Conservation (phyloP, 2,888 invertebrate genomes). For the Gymnoscelis rufifasciata region DNA sequence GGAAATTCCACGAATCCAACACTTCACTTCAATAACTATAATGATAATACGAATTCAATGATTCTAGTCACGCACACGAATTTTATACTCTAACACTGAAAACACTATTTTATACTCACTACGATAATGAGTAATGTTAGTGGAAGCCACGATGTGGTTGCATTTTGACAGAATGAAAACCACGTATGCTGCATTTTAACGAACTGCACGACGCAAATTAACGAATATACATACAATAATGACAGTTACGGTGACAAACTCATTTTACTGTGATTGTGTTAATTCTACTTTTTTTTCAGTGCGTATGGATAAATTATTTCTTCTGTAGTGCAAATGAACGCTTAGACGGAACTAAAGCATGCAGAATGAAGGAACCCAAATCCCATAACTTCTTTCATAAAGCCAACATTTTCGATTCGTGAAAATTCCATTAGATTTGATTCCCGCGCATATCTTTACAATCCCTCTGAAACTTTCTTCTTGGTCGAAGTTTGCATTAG, state of each 20-base stretch:
- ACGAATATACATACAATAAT: conserved; percentile 33
- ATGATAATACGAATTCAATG: conserved; percentile 33
- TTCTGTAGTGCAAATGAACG: conserved; percentile 55
- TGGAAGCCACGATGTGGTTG: conserved; percentile 48
- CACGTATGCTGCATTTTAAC: conserved; percentile 58
- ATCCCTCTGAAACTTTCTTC: conserved; percentile 68
- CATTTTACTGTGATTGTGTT: conserved; percentile 23
- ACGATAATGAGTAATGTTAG: conserved; percentile 44
- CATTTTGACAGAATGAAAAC: too few relatives aligned
- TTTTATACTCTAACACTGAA: conserved; percentile 47
- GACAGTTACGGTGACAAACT: conserved; percentile 13
- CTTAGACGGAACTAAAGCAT: conserved; percentile 60
- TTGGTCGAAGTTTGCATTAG: conserved; percentile 75
- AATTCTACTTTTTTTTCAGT: conserved; percentile 38
- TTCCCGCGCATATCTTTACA: conserved; percentile 69
- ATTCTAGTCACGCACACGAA: conserved; percentile 47
- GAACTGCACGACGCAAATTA: conserved; percentile 64
- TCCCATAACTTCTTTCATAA: conserved; percentile 49
- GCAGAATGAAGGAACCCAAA: conserved; percentile 55
- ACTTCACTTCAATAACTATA: conserved; percentile 41
- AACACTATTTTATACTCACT: conserved; percentile 40
- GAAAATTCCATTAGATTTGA: conserved; percentile 74
- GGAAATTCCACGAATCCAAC: conserved; percentile 75
- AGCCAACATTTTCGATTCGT: conserved; percentile 68
- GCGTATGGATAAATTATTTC: conserved; percentile 34